Evolutionary conservation across 2,888 invertebrate genomes (phyloP), one percentile per base, ranked within the genome.

Genomic region (Danaus chrysippus): DNA sequence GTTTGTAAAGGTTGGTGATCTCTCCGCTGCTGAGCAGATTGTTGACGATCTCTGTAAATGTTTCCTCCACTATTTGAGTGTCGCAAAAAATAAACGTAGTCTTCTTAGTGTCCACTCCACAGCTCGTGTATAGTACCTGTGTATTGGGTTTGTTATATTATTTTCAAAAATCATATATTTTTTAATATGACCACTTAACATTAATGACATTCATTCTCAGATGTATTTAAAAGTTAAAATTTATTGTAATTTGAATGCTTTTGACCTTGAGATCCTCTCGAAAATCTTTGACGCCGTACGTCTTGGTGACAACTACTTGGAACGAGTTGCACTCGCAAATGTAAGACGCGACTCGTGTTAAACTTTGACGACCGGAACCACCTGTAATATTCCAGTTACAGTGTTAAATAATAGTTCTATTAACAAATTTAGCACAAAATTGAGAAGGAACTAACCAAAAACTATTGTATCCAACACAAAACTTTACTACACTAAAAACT

Each of bases 1-100:
- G 80, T 77, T 96, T 96, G 78, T 94, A 97, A n/a, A 98, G 91
- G 84, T 97, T 97, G 5, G 96, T 93, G 63, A 98, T 94, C 84
- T 97, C 97, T 0, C 97, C 97, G 67, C 95, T 96, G 78, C 96
- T 96, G 62, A 98, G 91, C 82, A 98, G 92, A 77, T 96, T 97
- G 84, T 97, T 97, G 63, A 98, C 93, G 70, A 97, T 95, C 87
- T 97, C 97, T 0, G 97, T 92, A 82, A 97, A 97, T 10, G 93
- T 92, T 74, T 96, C 96, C 68, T 96, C 96, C 0, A 93, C 94
- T 19, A 97, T 94, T 82, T 96, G 97, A 1, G 95, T 96, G 80
- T 97, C 97, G 77, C 94, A 94, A 86, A 98, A 96, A 65, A 97
- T 92, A 84, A 98, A 97, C 10, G 95, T 93, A 0, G 95, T 95